Evolutionary conservation across 2,113 vertebrate genomes (phyloP), one percentile per base, ranked within the genome.

Genomic region (Edolisoma coerulescens): DNA sequence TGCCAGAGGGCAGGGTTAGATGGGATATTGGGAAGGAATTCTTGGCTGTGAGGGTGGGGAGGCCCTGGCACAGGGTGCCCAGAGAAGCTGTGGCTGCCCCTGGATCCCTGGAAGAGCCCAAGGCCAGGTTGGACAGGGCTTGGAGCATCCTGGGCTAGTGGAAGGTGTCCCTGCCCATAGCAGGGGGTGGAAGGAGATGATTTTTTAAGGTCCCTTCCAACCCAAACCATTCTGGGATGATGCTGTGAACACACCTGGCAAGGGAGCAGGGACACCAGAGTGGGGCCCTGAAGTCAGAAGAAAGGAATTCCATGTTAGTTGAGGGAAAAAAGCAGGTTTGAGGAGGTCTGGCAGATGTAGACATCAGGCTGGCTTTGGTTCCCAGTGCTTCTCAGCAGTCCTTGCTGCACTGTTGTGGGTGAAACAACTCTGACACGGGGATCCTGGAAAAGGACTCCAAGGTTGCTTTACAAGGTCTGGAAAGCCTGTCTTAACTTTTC

Each of bases 401-500:
- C 79, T 74, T 57, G 50, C 26, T 69, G 28, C 18, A 24, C 23
- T 0, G 0, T 7, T 65, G 30, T 35, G 79, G 23, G 27, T 33
- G 63, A 92, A 61, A 74, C 19, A 41, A 69, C 4, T 18, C 68
- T 86, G 54, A 54, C 24, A 59, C 27, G 14, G 10, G 35, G 41
- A 67, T 70, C 56, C 30, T 83, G 68, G 68, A 74, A 89, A 77
- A 90, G 15, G 44, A 28, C 63, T 93, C 57, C 37, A 41, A 56
- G 69, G 88, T 78, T 96, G 96, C 87, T 96, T 89, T 90, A 83
- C 95, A 75, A 90, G 78, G 47, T 63, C 94, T 97, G 68, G 88
- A 80, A 95, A 90, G 80, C 56, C 50, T 81, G 53, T 84, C 79
- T 93, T 77, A 71, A 93, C 78, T 92, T 74, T 71, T 88, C 59